phyloP scores from a whole-genome alignment of 2,888 invertebrate species.

The Melieria picta region DNA sequence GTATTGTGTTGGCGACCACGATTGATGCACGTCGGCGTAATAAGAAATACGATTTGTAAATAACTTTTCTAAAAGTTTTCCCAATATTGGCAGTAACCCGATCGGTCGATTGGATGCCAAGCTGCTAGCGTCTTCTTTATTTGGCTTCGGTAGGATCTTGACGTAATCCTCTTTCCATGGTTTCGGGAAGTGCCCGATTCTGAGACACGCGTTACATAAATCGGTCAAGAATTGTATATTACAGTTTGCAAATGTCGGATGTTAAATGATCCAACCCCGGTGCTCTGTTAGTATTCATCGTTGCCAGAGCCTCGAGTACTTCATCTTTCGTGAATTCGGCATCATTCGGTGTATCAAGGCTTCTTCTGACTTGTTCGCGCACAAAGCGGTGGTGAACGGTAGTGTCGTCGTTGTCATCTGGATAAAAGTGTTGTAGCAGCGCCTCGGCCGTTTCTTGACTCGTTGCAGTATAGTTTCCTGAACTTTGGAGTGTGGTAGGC shows the following conservation, averaged over 20 bases:
- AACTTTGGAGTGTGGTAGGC: neutral
- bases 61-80: no score
- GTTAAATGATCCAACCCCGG: neutral
- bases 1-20: no score
- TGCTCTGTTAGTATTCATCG: neutral
- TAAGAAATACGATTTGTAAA: neutral
- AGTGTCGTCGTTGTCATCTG: no score
- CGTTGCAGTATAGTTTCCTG: neutral
- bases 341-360: neutral
- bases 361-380: neutral
- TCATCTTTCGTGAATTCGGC: neutral
- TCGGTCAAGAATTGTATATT: neutral
- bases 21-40: no score
- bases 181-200: conserved; percentile 1
- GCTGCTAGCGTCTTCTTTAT: no score
- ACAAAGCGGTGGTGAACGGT: no score
- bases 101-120: no score
- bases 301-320: neutral
- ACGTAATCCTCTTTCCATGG: neutral
- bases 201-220: neutral
- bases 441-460: no score
- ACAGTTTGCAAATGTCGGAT: neutral
- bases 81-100: no score
- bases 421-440: no score
- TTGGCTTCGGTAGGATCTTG: no score